Conservation (phyloP, 2,888 invertebrate species). For the Drosophila hamatofila region DNA sequence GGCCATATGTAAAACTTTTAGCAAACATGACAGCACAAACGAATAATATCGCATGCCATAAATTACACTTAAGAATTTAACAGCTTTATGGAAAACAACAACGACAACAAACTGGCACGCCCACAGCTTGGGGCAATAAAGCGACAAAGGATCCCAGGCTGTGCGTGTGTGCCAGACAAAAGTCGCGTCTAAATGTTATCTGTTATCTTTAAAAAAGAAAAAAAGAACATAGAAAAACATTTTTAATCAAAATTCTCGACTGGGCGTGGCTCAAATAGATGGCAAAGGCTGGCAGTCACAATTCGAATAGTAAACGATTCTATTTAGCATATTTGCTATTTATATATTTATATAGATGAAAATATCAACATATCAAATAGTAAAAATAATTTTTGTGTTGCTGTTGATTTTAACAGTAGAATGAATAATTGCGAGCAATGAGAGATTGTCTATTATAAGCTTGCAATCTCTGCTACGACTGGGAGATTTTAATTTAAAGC, state of each 20-base stretch:
- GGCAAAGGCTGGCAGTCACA: not conserved
- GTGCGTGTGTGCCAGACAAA: slow-evolving; percentile 19
- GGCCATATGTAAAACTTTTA: slow-evolving; percentile 76
- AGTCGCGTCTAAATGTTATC: slow-evolving; percentile 51
- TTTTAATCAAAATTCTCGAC: slow-evolving; percentile 69
- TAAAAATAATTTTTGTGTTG: too few species aligned
- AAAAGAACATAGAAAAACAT: slow-evolving; percentile 45
- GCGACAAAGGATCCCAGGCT: slow-evolving; percentile 13
- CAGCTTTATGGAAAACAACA: slow-evolving; percentile 71
- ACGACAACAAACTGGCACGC: slow-evolving; percentile 46
- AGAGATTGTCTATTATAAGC: too few species aligned
- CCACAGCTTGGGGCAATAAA: slow-evolving; percentile 49
- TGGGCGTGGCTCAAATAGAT: slow-evolving; percentile 19
- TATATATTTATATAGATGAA: too few species aligned
- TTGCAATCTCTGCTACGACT: too few species aligned
- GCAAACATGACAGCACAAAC: slow-evolving; percentile 75
- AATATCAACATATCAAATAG: too few species aligned
- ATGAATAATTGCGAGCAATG: too few species aligned
- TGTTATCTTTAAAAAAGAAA: slow-evolving; percentile 42
- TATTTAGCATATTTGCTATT: not conserved
- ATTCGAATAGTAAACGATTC: not conserved
- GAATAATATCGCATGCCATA: slow-evolving; percentile 79
- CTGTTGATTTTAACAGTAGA: too few species aligned
- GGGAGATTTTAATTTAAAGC: too few species aligned
- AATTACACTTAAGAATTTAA: slow-evolving; percentile 80